phyloP scores from a whole-genome alignment of 1,140 invertebrate species.

The Belonocnema kinseyi region DNA sequence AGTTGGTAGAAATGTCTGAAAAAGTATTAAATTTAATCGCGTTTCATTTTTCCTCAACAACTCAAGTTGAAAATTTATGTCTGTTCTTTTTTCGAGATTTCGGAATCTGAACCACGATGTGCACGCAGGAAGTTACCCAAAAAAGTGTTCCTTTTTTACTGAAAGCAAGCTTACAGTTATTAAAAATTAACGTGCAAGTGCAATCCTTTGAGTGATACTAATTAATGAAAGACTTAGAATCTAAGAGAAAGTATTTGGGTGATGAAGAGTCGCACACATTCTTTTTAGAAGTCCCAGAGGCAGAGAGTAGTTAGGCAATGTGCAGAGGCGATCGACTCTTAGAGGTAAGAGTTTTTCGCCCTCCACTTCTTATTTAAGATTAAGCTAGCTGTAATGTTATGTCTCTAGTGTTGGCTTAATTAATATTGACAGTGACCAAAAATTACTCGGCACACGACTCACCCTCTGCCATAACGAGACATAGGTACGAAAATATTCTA shows the following conservation, averaged over 20 bases:
- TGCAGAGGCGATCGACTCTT: conserved; percentile 59
- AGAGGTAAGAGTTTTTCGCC: conserved; percentile 54
- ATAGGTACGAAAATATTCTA: conserved; percentile 57
- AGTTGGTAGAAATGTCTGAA: too few relatives aligned
- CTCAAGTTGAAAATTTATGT: not conserved
- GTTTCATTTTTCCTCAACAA: too few relatives aligned
- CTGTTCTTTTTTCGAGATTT: not conserved
- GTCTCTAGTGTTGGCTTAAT: conserved; percentile 65
- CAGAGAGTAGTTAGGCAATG: conserved; percentile 60
- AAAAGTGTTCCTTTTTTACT: not conserved
- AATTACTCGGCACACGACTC: conserved; percentile 68
- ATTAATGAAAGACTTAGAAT: conserved; percentile 5
- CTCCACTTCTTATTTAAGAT: conserved; percentile 64
- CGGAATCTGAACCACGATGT: not conserved
- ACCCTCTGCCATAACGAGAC: conserved; percentile 64
- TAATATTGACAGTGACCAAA: conserved; percentile 65
- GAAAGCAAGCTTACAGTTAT: not conserved
- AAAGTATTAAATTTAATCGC: too few relatives aligned
- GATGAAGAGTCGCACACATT: conserved; percentile 46
- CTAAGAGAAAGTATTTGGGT: conserved; percentile 11
- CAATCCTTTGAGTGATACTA: conserved; percentile 7
- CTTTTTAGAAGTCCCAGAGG: conserved; percentile 68
- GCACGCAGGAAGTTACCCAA: too few relatives aligned
- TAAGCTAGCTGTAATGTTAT: conserved; percentile 59
- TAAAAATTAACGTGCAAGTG: conserved; percentile 1